These are phyloP conservation scores for Morelia viridis DNA, from an alignment of 2,797 vertebrate genomes.

Conservation along the genomic window DNA sequence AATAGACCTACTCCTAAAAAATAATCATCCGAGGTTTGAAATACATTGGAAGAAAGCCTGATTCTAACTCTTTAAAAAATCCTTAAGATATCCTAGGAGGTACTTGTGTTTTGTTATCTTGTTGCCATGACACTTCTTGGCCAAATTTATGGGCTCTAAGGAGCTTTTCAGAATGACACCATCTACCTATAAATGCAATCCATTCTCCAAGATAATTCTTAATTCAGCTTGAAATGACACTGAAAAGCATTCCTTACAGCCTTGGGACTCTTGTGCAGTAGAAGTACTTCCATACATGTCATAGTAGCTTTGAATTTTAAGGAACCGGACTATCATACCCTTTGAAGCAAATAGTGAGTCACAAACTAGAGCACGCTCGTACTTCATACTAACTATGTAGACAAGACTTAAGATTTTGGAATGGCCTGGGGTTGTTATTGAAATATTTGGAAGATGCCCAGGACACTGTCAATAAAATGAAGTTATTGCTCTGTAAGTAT, in stretches of 20 bases:
- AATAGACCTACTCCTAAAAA: not conserved
- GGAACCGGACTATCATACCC: not conserved
- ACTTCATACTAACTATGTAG: slow-evolving; percentile 41
- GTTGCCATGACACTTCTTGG: not conserved
- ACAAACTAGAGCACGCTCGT: slow-evolving; percentile 42
- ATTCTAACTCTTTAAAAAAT: not conserved
- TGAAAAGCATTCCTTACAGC: not conserved
- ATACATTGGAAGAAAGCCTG: not conserved
- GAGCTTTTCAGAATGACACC: not conserved
- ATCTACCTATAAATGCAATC: not conserved
- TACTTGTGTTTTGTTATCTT: not conserved
- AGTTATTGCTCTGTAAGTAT: slow-evolving; percentile 25
- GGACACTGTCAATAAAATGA: slow-evolving; percentile 11
- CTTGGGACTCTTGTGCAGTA: not conserved
- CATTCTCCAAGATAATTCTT: not conserved
- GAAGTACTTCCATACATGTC: not conserved
- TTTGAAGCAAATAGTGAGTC: slow-evolving; percentile 34
- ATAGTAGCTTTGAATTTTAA: not conserved
- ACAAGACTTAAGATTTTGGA: slow-evolving; percentile 38
- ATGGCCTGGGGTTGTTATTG: not conserved
- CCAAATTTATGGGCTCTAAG: not conserved
- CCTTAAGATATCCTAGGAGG: not conserved
- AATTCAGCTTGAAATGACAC: not conserved
- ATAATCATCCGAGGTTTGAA: not conserved
- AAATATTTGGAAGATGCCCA: not conserved